Evolutionary conservation across 2,888 invertebrate species (phyloP).

Genomic region (Taenaris catops): DNA sequence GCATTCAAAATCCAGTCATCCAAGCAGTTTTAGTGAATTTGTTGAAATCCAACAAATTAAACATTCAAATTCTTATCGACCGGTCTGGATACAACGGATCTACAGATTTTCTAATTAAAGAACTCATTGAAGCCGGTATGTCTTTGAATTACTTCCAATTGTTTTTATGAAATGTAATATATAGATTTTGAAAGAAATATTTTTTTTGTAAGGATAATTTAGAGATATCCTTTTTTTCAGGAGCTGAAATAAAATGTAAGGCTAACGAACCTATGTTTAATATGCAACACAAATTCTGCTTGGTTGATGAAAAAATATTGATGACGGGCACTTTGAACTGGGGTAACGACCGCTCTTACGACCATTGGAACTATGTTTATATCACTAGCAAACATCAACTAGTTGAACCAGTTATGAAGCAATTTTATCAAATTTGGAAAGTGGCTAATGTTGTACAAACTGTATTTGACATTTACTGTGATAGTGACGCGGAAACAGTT

Average conservation of each 20-base stretch:
- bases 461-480: constrained; percentile 23
- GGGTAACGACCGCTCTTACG: constrained; percentile 84
- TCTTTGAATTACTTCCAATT: too few species aligned
- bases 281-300: constrained; percentile 90
- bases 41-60: constrained; percentile 53
- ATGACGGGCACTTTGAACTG: constrained; percentile 88
- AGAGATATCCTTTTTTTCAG: too few species aligned
- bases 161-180: too few species aligned
- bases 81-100: constrained; percentile 57
- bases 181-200: too few species aligned
- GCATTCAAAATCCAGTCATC: constrained; percentile 68
- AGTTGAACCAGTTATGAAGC: constrained; percentile 73
- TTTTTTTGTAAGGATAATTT: too few species aligned
- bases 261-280: constrained; percentile 50
- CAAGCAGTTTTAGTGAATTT: constrained; percentile 58
- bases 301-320: constrained; percentile 82
- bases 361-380: constrained; percentile 85
- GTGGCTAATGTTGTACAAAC: constrained; percentile 29
- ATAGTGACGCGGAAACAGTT: constrained; percentile 31
- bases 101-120: constrained; percentile 57
- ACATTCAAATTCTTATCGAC: constrained; percentile 61
- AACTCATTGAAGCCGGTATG: constrained; percentile 64
- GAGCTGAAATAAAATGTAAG: constrained; percentile 77
- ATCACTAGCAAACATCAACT: constrained; percentile 79
- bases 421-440: constrained; percentile 83